Evolutionary conservation across 2,888 invertebrate genomes (phyloP).

Genomic region (Cryptus armator): DNA sequence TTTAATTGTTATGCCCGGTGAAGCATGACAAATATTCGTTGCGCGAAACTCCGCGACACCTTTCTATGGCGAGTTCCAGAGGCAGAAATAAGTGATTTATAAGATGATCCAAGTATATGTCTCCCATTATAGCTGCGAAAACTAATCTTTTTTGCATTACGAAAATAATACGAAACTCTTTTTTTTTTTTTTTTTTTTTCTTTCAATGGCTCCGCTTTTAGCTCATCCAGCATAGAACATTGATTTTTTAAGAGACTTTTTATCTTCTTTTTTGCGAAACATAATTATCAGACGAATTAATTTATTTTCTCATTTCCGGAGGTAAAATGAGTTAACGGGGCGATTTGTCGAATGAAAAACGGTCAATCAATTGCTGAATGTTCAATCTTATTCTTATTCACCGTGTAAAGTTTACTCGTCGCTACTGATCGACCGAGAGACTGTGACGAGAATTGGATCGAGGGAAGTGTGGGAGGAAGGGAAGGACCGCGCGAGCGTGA

Average conservation of each 20-base stretch:
- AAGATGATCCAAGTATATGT: background rate
- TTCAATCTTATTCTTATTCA: conserved; percentile 36
- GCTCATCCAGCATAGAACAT: no score
- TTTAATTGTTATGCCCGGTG: conserved; percentile 38
- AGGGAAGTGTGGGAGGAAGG: background rate
- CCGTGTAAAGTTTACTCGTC: conserved; percentile 29
- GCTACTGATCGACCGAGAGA: conserved; percentile 36
- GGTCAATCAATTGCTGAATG: background rate
- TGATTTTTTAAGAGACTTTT: no score
- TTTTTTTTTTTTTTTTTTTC: no score
- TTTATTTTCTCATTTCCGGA: no score
- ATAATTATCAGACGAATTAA: no score
- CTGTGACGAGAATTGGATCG: conserved; percentile 50
- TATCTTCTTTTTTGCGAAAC: no score
- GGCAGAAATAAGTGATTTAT: background rate
- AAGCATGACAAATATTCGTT: conserved; percentile 18
- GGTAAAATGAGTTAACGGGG: no score
- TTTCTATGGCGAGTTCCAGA: background rate
- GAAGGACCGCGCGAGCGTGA: conserved; percentile 28
- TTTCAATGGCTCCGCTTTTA: no score
- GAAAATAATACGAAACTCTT: no score
- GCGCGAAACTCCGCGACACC: background rate
- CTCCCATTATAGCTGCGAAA: background rate
- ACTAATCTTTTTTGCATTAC: no score
- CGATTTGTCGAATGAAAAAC: background rate